phyloP scores from a whole-genome alignment of 1,140 invertebrate genomes.

The Xylocopa sonorina region DNA sequence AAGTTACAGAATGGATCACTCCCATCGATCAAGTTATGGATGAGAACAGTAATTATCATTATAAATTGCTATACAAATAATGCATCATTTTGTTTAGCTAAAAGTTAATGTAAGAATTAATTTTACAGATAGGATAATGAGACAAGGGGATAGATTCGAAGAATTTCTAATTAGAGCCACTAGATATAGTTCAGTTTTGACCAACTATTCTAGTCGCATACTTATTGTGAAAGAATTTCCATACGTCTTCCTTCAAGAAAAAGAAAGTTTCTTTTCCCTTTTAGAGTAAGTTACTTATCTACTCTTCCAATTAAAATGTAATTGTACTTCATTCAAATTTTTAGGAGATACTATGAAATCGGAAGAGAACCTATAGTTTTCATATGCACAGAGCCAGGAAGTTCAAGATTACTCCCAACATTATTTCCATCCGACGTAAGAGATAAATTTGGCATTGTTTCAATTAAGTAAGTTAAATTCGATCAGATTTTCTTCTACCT shows the following conservation, averaged over 20 bases:
- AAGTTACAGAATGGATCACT: slow-evolving; percentile 88
- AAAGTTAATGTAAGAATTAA: background rate
- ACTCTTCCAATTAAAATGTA: slow-evolving; percentile 10
- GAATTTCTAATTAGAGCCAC: slow-evolving; percentile 87
- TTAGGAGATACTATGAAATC: slow-evolving; percentile 84
- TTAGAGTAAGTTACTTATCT: slow-evolving; percentile 83
- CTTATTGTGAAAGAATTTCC: slow-evolving; percentile 89
- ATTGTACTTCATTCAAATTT: slow-evolving; percentile 50
- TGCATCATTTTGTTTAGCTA: too few species aligned
- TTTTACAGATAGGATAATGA: slow-evolving; percentile 65
- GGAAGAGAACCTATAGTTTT: slow-evolving; percentile 88
- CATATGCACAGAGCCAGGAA: slow-evolving; percentile 86
- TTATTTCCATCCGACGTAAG: slow-evolving; percentile 85
- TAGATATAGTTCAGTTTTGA: slow-evolving; percentile 86
- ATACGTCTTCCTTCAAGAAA: slow-evolving; percentile 85
- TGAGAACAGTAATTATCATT: slow-evolving; percentile 79
- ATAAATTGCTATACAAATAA: too few species aligned
- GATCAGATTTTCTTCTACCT: background rate
- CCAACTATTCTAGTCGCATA: slow-evolving; percentile 81
- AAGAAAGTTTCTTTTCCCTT: slow-evolving; percentile 84
- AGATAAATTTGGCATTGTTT: slow-evolving; percentile 84
- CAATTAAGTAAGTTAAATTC: slow-evolving; percentile 82
- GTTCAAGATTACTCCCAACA: slow-evolving; percentile 83
- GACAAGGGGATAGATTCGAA: slow-evolving; percentile 85
- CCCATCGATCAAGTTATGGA: slow-evolving; percentile 84